phyloP scores from a whole-genome alignment of 2,113 vertebrate species.

The Perca fluviatilis region DNA sequence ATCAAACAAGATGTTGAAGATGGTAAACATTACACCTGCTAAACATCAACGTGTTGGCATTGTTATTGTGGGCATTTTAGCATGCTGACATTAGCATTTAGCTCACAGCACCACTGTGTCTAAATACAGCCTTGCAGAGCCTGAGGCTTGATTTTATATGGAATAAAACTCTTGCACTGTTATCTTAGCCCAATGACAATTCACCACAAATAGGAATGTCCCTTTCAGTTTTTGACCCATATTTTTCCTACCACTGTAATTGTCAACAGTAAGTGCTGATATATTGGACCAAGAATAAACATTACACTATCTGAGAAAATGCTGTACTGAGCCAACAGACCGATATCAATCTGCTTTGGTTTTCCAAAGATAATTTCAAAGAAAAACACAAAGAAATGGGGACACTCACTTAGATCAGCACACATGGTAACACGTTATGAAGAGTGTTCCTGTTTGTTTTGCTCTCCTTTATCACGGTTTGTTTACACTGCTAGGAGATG shows the following conservation, averaged over 20 bases:
- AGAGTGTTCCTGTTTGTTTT: conserved; percentile 37
- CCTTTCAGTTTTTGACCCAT: conserved; percentile 25
- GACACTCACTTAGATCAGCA: not conserved
- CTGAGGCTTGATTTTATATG: not conserved
- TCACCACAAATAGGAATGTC: not conserved
- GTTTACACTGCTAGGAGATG: conserved; percentile 54
- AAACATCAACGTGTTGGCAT: not conserved
- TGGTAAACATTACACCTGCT: not conserved
- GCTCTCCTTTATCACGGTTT: conserved; percentile 57
- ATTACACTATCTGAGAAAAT: conserved; percentile 24
- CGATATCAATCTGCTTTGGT: conserved; percentile 29
- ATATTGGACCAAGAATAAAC: conserved; percentile 24
- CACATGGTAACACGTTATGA: conserved; percentile 11
- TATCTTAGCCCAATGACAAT: conserved; percentile 4
- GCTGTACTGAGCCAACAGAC: not conserved
- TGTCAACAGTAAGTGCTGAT: conserved; percentile 36
- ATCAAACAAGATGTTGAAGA: not conserved
- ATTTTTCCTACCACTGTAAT: not conserved
- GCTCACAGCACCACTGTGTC: not conserved
- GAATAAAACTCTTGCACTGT: not conserved
- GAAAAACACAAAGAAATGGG: conserved; percentile 4
- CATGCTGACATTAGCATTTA: not conserved
- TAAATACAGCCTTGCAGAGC: not conserved
- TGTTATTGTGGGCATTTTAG: not conserved
- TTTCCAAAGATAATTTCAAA: conserved; percentile 6